These are phyloP conservation scores for Thera obeliscata DNA, from an alignment of 2,888 invertebrate genomes.

Conservation along the genomic window DNA sequence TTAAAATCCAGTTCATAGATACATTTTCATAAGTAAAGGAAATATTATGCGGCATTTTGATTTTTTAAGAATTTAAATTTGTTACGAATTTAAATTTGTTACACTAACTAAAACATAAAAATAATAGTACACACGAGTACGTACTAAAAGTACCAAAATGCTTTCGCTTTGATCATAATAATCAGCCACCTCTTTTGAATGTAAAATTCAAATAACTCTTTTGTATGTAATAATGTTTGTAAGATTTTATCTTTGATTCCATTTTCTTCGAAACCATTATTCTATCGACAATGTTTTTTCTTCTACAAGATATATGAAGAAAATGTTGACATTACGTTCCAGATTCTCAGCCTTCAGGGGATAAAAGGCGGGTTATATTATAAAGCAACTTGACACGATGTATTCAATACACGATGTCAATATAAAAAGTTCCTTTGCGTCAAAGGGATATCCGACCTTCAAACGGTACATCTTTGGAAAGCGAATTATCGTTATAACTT, in stretches of 20 bases:
- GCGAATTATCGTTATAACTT: neutral
- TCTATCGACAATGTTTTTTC: neutral
- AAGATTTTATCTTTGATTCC: no score
- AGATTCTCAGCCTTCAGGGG: slow-evolving; percentile 18
- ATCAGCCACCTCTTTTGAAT: no score
- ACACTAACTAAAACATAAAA: no score
- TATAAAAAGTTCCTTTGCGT: slow-evolving; percentile 27
- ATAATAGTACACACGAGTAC: no score
- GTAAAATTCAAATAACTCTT: no score
- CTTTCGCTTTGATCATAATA: no score
- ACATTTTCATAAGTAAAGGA: neutral
- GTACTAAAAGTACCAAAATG: no score
- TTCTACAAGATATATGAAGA: neutral
- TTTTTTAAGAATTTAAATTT: no score
- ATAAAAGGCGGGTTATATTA: slow-evolving; percentile 22
- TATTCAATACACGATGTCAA: slow-evolving; percentile 28
- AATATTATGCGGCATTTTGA: neutral
- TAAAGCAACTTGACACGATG: slow-evolving; percentile 21
- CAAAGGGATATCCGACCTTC: slow-evolving; percentile 1
- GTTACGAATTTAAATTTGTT: no score
- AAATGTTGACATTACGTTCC: slow-evolving; percentile 19
- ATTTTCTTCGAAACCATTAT: neutral
- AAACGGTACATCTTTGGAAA: slow-evolving; percentile 9
- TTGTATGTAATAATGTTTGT: no score
- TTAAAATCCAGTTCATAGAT: neutral